Evolutionary conservation across 2,113 vertebrate species (phyloP), one percentile per base, ranked within the genome.

Genomic region (Urocitellus parryii): DNA sequence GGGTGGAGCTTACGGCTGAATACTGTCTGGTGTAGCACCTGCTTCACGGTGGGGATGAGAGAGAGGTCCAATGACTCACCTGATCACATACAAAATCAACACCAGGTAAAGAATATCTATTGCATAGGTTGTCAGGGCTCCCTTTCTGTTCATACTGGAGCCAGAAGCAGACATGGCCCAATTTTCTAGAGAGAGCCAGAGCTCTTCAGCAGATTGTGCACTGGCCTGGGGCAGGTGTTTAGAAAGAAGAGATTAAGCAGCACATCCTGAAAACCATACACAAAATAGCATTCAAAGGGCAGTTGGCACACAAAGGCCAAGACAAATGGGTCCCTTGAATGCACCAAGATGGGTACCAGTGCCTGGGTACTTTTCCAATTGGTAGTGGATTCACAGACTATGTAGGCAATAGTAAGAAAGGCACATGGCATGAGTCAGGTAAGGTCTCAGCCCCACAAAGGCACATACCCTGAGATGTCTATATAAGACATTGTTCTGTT

Each of bases 391-490:
- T 22, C 51, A 42, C 7, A 39, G 32, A 8, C 76, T 82, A 1
- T 8, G 24, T 6, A 8, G 74, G 63, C 61, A 77, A 73, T 53
- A 82, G 17, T 87, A 74, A 87, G 39, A 85, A 77, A 65, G 70
- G 1, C 3, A 3, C 6, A 39, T 56, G 5, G 1, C 2, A 61
- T 5, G 16, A 72, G 53, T 17, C 4, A 67, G n/a, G 25, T 34
- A 61, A 89, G 24, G 2, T 53, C 17, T 17, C 68, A 12, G 2
- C 18, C 27, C 48, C 65, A 34, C n/a, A 72, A n/a, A 81, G 3
- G 13, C 70, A 83, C 17, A 29, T 8, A 25, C 18, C 4, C 34
- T 68, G 58, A 87, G 39, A 25, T 27, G 9, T 24, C 0, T 53
- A 39, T 68, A 10, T 27, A 37, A 37, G 17, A 68, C 8, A 68